Evolutionary conservation across 2,113 vertebrate genomes (phyloP).

Genomic region (Boulengeromyrus knoepffleri): DNA sequence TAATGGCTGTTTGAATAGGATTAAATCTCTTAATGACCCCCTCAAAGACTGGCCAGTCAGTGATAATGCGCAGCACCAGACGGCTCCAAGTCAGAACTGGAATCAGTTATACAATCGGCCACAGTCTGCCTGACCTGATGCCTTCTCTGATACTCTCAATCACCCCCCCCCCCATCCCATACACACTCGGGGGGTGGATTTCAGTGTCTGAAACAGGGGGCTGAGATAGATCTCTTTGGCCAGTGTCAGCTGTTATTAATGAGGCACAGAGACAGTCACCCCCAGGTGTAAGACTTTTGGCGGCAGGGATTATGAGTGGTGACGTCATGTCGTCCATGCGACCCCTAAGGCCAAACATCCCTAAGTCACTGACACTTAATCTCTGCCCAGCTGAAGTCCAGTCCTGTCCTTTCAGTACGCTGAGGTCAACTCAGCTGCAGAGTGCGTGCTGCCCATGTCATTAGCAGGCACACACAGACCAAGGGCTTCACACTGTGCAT

Average conservation of each 20-base stretch:
- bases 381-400: conserved; percentile 35
- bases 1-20: background rate
- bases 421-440: background rate
- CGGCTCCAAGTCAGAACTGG: background rate
- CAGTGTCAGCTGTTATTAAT: conserved; percentile 22
- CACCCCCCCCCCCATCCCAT: background rate
- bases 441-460: background rate
- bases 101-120: background rate
- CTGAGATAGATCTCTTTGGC: conserved; percentile 8
- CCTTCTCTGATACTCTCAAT: background rate
- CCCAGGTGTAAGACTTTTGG: conserved; percentile 13
- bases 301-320: conserved; percentile 25
- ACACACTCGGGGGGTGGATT: background rate
- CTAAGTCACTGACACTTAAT: conserved; percentile 41
- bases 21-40: background rate
- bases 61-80: background rate
- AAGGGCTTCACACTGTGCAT: background rate
- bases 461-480: background rate
- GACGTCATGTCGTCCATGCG: conserved; percentile 55
- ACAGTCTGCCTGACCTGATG: background rate
- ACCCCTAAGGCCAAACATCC: conserved; percentile 60
- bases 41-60: background rate
- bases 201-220: background rate
- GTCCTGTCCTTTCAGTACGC: conserved; percentile 19
- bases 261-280: conserved; percentile 20